A percentile compares a stretch with the other conserved stretches of the same genome.
These are phyloP conservation scores for Donacobius atricapilla DNA, from an alignment of 2,113 vertebrate genomes.

Conservation along the genomic window DNA sequence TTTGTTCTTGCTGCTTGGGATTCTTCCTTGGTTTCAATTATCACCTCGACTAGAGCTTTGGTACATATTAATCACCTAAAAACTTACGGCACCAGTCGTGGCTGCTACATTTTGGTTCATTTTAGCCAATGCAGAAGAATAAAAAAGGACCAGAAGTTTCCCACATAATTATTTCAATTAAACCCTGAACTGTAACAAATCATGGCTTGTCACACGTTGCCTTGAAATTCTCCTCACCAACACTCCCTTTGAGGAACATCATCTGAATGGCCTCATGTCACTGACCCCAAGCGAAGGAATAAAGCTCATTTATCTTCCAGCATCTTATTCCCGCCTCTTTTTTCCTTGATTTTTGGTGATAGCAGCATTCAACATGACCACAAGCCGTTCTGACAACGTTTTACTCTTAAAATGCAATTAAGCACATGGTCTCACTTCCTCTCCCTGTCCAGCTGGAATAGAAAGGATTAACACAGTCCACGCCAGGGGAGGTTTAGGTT, in stretches of 20 bases:
- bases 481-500: not conserved
- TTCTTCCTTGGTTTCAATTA: not conserved
- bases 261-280: not conserved
- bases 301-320: not conserved
- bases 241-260: not conserved
- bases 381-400: not conserved
- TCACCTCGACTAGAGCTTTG: not conserved
- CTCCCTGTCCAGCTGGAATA: not conserved
- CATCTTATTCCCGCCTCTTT: not conserved
- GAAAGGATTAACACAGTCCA: not conserved
- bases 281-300: not conserved
- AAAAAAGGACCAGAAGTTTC: not conserved
- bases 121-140: not conserved
- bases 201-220: not conserved
- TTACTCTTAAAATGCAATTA: not conserved
- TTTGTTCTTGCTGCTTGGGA: not conserved
- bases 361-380: not conserved
- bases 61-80: not conserved
- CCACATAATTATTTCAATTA: not conserved
- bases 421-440: not conserved
- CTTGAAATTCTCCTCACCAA: not conserved
- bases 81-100: accelerated
- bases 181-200: not conserved
- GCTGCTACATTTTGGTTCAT: accelerated
- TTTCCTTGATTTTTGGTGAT: not conserved